Conservation (phyloP, 2,888 invertebrate genomes). For the Himalopsyche kuldschensis region DNA sequence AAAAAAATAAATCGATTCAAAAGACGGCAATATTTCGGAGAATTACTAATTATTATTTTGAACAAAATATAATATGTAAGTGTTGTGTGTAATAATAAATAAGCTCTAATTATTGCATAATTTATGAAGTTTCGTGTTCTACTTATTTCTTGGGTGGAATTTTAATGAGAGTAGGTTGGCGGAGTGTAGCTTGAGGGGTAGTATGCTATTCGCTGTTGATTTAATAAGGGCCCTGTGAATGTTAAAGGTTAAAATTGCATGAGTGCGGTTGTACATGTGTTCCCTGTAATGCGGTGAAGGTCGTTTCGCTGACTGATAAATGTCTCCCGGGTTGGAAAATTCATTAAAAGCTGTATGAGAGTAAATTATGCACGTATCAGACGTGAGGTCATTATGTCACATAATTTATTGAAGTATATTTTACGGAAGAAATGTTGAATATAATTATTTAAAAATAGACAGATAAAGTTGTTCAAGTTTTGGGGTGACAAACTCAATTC, state of each 20-base stretch:
- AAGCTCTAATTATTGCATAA: constrained; percentile 5
- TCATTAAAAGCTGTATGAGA: neutral
- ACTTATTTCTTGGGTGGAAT: constrained; percentile 19
- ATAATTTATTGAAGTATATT: neutral
- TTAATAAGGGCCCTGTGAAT: neutral
- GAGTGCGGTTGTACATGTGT: constrained; percentile 5
- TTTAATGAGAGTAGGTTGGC: constrained; percentile 9
- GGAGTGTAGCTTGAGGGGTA: neutral
- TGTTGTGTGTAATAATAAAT: neutral
- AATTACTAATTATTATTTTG: neutral
- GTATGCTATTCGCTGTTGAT: constrained; percentile 22
- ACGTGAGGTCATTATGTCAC: neutral
- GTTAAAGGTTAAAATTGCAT: constrained; percentile 27
- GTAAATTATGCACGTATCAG: neutral
- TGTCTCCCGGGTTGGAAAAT: neutral
- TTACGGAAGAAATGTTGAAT: neutral
- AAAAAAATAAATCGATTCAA: constrained; percentile 11
- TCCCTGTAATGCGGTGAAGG: constrained; percentile 33
- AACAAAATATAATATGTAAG: neutral
- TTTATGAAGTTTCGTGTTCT: constrained; percentile 21
- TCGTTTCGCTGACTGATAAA: constrained; percentile 14
- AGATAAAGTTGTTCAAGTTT: no score
- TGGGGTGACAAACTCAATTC: no score
- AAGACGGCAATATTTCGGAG: neutral
- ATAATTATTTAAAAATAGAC: no score